A percentile compares a stretch with the other conserved stretches of the same genome.
Evolutionary conservation across 2,113 vertebrate species (phyloP).

Genomic region (Junco hyemalis): DNA sequence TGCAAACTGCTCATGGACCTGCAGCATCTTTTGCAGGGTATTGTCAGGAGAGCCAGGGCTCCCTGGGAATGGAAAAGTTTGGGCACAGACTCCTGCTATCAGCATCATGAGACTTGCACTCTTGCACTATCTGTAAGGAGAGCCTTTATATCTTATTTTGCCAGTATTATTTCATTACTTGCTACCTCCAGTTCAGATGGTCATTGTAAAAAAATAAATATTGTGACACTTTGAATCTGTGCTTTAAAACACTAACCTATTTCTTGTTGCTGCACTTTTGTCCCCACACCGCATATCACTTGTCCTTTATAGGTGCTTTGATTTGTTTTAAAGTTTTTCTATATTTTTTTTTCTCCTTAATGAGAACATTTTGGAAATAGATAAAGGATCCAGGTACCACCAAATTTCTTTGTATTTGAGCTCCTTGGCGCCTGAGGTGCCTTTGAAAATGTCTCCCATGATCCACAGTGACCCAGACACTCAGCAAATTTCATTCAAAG

Average conservation of each 20-base stretch:
- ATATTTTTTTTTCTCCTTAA: neutral
- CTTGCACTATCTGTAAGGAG: neutral
- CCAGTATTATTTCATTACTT: neutral
- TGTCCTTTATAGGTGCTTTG: neutral
- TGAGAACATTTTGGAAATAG: neutral
- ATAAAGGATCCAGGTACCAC: neutral
- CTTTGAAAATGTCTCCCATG: neutral
- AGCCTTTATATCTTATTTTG: neutral
- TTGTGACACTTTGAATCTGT: neutral
- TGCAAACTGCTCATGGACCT: neutral
- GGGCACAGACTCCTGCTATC: neutral
- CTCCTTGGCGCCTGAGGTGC: neutral
- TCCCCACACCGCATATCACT: neutral
- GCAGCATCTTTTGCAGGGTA: neutral
- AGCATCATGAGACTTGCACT: neutral
- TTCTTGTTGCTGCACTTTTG: neutral
- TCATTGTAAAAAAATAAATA: neutral
- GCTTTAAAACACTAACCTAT: neutral
- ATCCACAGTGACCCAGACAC: neutral
- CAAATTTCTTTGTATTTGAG: neutral
- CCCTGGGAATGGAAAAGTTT: neutral
- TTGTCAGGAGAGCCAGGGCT: neutral
- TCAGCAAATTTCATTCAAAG: constrained; percentile 20
- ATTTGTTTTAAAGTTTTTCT: neutral
- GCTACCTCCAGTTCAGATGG: neutral